Evolutionary conservation across 2,888 invertebrate genomes (phyloP).

Genomic region (Mythimna albipuncta): DNA sequence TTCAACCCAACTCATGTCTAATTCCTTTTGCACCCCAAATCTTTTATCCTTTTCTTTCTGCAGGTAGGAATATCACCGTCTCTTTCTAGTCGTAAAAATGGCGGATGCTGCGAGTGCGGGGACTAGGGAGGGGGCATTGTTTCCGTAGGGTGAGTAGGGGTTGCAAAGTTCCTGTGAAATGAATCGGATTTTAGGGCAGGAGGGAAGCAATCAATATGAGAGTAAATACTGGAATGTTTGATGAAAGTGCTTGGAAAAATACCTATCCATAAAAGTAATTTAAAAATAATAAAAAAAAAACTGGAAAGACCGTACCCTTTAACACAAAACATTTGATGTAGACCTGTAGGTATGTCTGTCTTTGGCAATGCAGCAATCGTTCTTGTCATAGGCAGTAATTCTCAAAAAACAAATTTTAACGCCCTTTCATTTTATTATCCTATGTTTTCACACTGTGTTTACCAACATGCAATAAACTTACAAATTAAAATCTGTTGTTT

Average conservation of each 20-base stretch:
- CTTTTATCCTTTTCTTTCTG: slow-evolving; percentile 60
- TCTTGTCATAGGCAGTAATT: neutral
- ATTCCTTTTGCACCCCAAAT: slow-evolving; percentile 78
- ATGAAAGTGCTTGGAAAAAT: slow-evolving; percentile 4
- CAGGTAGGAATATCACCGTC: slow-evolving; percentile 46
- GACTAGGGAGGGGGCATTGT: slow-evolving; percentile 70
- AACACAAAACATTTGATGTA: too few species aligned
- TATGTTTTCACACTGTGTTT: neutral
- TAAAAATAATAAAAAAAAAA: too few species aligned
- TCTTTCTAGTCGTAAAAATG: slow-evolving; percentile 79
- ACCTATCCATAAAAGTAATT: neutral
- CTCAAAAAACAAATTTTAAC: neutral
- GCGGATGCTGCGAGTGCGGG: slow-evolving; percentile 84
- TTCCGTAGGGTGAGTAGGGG: slow-evolving; percentile 82
- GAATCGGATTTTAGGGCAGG: slow-evolving; percentile 78
- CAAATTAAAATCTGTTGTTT: slow-evolving; percentile 6
- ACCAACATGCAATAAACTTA: slow-evolving; percentile 20
- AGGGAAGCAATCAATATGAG: slow-evolving; percentile 77
- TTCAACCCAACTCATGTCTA: slow-evolving; percentile 75
- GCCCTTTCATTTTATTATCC: neutral
- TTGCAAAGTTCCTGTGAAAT: slow-evolving; percentile 79
- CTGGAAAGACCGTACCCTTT: too few species aligned
- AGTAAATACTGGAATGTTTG: slow-evolving; percentile 59
- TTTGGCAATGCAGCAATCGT: neutral
- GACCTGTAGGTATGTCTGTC: too few species aligned